Evolutionary conservation across 2,888 invertebrate species (phyloP), one percentile per base, ranked within the genome.

Genomic region (Cheiracanthium punctorium): DNA sequence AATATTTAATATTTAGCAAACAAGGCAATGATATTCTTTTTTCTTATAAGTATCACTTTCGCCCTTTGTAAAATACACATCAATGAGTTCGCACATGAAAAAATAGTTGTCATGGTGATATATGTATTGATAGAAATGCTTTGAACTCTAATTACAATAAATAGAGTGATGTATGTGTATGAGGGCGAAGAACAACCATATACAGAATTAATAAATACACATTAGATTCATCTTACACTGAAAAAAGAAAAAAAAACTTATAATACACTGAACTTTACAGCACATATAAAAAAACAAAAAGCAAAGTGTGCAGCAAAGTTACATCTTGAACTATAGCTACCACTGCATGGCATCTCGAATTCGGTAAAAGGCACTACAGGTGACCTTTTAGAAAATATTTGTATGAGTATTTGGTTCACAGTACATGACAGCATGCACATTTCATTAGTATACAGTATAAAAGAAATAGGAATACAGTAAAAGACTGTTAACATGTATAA

Each of bases 41-140:
- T 17, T 17, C 14, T 58, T 58, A 24, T 4, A 58, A 58, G 58
- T 58, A 58, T 58, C 58, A 58, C 58, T 20, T 24, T 58, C 43
- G 24, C 58, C 24, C 24, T 24, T 24, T 24, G 58, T 5, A 12
- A 24, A 58, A 24, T 24, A 24, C 17, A 24, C 4, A 58, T 58
- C 24, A 5, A 4, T 37, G 37, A 10, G 37, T 4, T 37, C 4
- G n/a, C 14, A 24, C 5, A 58, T 24, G 58, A 4, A 58, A 58
- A 58, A 58, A 58, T 58, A 58, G 58, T 24, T 58, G 58, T 58
- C 58, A 58, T 58, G 58, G 58, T 58, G 17, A n/a, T n/a, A n/a
- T n/a, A n/a, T n/a, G n/a, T n/a, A n/a, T n/a, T n/a, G n/a, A n/a
- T n/a, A n/a, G n/a, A n/a, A 48, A 48, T 48, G 48, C 48, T 48